Percentiles rank a stretch among this genome's conserved stretches.
Conservation (phyloP, 2,888 invertebrate genomes). For the Rotaria macrura region DNA sequence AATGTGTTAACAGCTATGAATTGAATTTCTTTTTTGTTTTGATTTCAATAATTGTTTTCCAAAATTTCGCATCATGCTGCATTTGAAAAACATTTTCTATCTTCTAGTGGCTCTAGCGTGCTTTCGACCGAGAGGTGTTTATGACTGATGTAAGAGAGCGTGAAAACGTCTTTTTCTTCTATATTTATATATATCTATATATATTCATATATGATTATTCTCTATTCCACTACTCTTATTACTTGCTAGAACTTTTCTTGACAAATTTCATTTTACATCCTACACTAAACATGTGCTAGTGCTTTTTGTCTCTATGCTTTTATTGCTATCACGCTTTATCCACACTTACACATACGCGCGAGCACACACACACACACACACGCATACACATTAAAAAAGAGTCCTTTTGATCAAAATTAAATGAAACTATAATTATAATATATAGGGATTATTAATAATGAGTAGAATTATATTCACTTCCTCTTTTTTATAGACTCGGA, state of each 20-base stretch:
- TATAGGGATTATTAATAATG: too few species aligned
- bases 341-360: background rate
- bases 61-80: background rate
- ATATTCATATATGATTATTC: background rate
- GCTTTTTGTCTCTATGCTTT: background rate
- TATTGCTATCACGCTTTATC: too few species aligned
- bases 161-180: background rate
- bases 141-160: background rate
- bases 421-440: background rate
- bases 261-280: background rate
- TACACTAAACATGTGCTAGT: background rate
- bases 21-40: background rate
- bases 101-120: constrained; percentile 3
- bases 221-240: background rate
- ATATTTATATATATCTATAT: too few species aligned
- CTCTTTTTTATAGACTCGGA: background rate
- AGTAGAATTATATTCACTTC: background rate
- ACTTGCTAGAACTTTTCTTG: background rate
- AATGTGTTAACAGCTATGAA: too few species aligned
- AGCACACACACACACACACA: background rate
- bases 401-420: background rate
- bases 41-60: background rate
- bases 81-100: background rate
- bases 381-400: too few species aligned
- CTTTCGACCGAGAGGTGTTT: background rate